Evolutionary conservation across 2,888 invertebrate species (phyloP), one percentile per base, ranked within the genome.

Genomic region (Drosophila quinaria): DNA sequence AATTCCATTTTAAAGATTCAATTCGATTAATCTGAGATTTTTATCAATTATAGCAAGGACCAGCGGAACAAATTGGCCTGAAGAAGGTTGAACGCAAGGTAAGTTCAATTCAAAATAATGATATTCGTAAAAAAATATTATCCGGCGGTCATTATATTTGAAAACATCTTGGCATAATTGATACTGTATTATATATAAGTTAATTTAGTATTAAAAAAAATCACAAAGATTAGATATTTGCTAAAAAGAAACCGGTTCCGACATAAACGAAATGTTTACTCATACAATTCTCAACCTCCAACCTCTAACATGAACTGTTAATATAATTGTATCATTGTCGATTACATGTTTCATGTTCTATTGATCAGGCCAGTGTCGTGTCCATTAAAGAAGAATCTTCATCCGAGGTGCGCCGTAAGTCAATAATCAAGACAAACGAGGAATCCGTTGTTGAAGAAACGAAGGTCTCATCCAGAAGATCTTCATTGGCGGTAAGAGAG

Each of bases 41-140:
- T 25, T 17, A n/a, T 37, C 11, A 17, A 50, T 55, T 73, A 29
- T 74, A 92, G 91, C 83, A 84, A 73, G 84, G 80, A 55, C 59
- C 74, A 39, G 55, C 70, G 15, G 91, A 91, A 9, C 89, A 91
- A 74, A 81, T 87, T 39, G 87, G 78, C 8, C 67, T 90, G 0
- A 91, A 90, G 55, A 91, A 91, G 51, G 60, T 81, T 1, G 92
- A 91, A 19, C 87, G 88, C 17, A 91, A 89, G 81, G 91, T 90
- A 78, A 75, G n/a, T n/a, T 13, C 2, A 50, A 35, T 19, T 33
- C 1, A 19, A 35, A 19, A 4, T 13, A 35, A 19, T 13, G 1
- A 35, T 50, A 49, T 33, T 19, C 10, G 13, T 6, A 6, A 5
- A 33, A 0, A 3, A 17, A 39, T 3, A 41, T 39, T 39, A 41